Percentiles rank a stretch among this genome's conserved stretches.
These are phyloP conservation scores for Psittacula cyanocephala DNA, from an alignment of 2,113 vertebrate genomes.

Conservation along the genomic window DNA sequence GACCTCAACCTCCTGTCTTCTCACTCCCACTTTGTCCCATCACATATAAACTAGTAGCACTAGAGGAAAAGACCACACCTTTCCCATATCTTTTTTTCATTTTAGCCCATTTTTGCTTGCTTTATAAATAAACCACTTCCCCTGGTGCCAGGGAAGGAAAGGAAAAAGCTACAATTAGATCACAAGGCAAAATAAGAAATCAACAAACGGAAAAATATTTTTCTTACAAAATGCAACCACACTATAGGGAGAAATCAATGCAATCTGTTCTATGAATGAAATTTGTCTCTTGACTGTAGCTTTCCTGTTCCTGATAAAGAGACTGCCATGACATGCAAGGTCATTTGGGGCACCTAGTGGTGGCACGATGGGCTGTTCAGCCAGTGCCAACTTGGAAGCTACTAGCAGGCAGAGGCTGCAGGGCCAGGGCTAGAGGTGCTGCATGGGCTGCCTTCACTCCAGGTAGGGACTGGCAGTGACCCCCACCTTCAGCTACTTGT, in stretches of 20 bases:
- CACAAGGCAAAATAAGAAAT: neutral
- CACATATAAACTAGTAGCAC: neutral
- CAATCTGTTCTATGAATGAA: neutral
- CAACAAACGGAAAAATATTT: neutral
- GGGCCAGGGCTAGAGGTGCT: neutral
- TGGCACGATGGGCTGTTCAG: rapidly evolving
- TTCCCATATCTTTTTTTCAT: neutral
- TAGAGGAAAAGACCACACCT: neutral
- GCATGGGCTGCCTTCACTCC: neutral
- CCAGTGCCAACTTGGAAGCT: neutral
- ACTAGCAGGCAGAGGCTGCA: rapidly evolving
- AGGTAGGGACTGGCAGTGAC: neutral
- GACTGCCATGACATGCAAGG: neutral
- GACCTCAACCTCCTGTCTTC: neutral
- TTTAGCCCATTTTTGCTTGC: neutral
- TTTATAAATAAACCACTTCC: conserved; percentile 35
- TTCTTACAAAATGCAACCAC: neutral
- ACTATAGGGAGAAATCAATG: neutral
- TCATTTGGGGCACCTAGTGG: neutral
- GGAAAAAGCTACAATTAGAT: neutral
- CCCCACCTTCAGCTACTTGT: neutral
- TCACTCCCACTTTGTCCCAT: neutral
- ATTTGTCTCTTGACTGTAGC: neutral
- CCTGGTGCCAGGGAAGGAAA: neutral
- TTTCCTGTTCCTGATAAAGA: neutral